Percentiles rank a stretch among this genome's conserved stretches.
Conservation (phyloP, 1,140 invertebrate genomes). For the Trichomalopsis sarcophagae region DNA sequence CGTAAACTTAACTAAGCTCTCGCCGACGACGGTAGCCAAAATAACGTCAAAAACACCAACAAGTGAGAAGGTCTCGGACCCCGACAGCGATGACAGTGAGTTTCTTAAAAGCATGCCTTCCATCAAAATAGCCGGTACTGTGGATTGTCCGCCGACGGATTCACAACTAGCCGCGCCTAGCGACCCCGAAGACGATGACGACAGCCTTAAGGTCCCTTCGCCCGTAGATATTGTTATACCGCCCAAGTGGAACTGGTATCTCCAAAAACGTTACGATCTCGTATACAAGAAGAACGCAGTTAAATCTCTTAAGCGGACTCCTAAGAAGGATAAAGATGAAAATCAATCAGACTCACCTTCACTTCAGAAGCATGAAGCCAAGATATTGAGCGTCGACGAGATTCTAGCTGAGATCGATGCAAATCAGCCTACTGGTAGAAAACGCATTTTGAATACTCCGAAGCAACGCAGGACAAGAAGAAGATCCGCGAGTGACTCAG, state of each 20-base stretch:
- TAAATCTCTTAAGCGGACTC: background rate
- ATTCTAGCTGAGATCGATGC: conserved; percentile 23
- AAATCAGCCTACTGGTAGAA: background rate
- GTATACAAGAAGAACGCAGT: conserved; percentile 14
- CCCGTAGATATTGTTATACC: background rate
- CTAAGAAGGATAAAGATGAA: background rate
- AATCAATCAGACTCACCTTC: background rate
- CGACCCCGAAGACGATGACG: conserved; percentile 22
- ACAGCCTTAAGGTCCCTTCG: background rate
- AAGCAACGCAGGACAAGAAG: background rate
- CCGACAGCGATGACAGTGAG: conserved; percentile 57
- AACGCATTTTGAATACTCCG: background rate
- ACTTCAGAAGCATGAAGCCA: background rate
- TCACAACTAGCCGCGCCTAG: conserved; percentile 47
- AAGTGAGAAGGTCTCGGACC: background rate
- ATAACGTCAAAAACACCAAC: background rate
- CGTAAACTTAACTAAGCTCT: background rate
- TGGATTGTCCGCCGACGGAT: conserved; percentile 56
- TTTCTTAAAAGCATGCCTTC: conserved; percentile 59
- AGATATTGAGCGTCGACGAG: background rate
- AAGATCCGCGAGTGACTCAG: background rate
- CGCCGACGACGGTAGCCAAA: background rate
- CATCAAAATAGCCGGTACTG: conserved; percentile 59
- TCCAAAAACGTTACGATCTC: conserved; percentile 24
- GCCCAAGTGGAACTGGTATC: conserved; percentile 22